These are phyloP conservation scores for Adelphocoris suturalis DNA, from an alignment of 2,888 invertebrate genomes.

Conservation along the genomic window DNA sequence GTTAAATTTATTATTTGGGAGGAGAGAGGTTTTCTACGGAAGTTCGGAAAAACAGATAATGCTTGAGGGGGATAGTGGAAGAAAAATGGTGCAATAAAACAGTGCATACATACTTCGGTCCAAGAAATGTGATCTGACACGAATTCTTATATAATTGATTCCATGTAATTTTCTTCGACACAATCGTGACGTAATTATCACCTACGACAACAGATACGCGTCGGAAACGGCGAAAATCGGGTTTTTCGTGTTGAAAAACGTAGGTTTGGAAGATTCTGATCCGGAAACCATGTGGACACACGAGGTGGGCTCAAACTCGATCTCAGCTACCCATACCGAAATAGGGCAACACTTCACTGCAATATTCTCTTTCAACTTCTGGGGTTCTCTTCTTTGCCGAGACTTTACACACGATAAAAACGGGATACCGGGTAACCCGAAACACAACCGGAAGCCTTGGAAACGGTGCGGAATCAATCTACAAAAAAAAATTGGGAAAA, in stretches of 20 bases:
- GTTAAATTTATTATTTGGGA: background rate
- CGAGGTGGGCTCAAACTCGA: slow-evolving; percentile 73
- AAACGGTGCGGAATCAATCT: slow-evolving; percentile 29
- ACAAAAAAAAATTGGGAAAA: slow-evolving; percentile 56
- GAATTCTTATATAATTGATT: slow-evolving; percentile 75
- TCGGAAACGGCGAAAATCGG: slow-evolving; percentile 55
- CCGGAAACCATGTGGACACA: slow-evolving; percentile 80
- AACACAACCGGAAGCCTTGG: slow-evolving; percentile 16
- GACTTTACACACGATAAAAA: slow-evolving; percentile 24
- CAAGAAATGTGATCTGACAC: slow-evolving; percentile 74
- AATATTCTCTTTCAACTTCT: slow-evolving; percentile 71
- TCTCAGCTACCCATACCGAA: slow-evolving; percentile 74
- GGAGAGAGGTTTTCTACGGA: slow-evolving; percentile 6
- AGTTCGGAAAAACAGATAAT: slow-evolving; percentile 19
- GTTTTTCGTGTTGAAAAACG: slow-evolving; percentile 61
- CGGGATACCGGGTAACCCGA: slow-evolving; percentile 29
- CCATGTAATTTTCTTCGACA: slow-evolving; percentile 74
- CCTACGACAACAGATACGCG: slow-evolving; percentile 72
- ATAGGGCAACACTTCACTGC: slow-evolving; percentile 74
- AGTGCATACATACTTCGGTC: slow-evolving; percentile 69
- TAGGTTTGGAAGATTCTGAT: slow-evolving; percentile 75
- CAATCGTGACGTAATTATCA: slow-evolving; percentile 73
- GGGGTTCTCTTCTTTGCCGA: slow-evolving; percentile 14
- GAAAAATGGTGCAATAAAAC: slow-evolving; percentile 59
- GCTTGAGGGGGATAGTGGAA: background rate